phyloP scores from a whole-genome alignment of 2,888 invertebrate genomes.

The Psylliodes chrysocephalus region DNA sequence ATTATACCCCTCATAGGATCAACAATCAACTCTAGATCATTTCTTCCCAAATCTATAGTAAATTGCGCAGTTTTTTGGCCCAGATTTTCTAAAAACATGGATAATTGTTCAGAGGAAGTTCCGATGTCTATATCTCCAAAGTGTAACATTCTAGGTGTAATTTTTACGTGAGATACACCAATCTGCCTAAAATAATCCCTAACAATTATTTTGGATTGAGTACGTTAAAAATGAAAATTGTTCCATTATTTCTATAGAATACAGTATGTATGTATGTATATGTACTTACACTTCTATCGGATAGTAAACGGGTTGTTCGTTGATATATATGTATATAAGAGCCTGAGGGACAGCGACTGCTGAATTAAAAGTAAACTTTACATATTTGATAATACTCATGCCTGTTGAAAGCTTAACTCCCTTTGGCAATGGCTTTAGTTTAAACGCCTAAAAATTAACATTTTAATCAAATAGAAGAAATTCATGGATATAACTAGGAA shows the following conservation, averaged over 20 bases:
- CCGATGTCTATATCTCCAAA: slow-evolving; percentile 64
- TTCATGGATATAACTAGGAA: no score
- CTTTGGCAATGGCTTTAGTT: slow-evolving; percentile 52
- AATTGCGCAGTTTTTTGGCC: slow-evolving; percentile 62
- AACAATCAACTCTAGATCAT: slow-evolving; percentile 60
- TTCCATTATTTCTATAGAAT: no score
- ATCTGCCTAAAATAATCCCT: slow-evolving; percentile 36
- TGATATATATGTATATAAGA: slow-evolving; percentile 59
- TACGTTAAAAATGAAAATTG: no score
- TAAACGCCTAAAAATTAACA: slow-evolving; percentile 57
- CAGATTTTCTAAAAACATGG: slow-evolving; percentile 59
- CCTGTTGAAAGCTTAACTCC: slow-evolving; percentile 59
- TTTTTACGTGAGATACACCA: slow-evolving; percentile 52
- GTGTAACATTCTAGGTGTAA: slow-evolving; percentile 55
- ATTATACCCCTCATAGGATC: slow-evolving; percentile 61
- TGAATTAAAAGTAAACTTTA: slow-evolving; percentile 58
- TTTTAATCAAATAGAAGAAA: no score
- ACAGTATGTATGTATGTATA: not conserved
- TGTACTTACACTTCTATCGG: slow-evolving; percentile 56
- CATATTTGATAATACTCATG: slow-evolving; percentile 56
- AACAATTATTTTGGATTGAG: no score
- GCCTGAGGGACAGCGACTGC: slow-evolving; percentile 54
- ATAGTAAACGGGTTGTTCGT: slow-evolving; percentile 55
- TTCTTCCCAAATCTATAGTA: slow-evolving; percentile 62
- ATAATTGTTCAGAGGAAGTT: slow-evolving; percentile 58